phyloP scores from a whole-genome alignment of 2,113 vertebrate species.

The Poicephalus meyeri region DNA sequence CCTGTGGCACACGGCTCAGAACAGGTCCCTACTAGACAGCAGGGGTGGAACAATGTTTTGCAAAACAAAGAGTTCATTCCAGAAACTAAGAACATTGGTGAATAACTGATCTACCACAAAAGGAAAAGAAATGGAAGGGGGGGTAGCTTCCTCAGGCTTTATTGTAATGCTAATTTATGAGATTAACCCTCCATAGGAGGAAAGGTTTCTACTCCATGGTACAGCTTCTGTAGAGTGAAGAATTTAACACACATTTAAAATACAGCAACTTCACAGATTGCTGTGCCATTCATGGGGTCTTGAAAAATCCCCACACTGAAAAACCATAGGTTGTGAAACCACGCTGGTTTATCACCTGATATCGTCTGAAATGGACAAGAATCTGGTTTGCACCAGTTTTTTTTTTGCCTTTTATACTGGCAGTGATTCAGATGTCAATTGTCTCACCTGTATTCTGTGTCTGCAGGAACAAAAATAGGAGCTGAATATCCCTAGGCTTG shows the following conservation, averaged over 20 bases:
- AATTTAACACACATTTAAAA: not conserved
- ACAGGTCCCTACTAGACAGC: slow-evolving; percentile 36
- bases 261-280: not conserved
- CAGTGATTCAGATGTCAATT: not conserved
- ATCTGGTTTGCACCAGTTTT: not conserved
- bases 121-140: slow-evolving; percentile 2
- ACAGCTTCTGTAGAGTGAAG: not conserved
- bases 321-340: not conserved
- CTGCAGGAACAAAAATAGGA: not conserved
- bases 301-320: not conserved
- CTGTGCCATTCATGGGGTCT: not conserved
- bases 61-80: slow-evolving; percentile 45
- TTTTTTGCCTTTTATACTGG: not conserved
- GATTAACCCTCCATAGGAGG: not conserved
- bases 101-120: not conserved
- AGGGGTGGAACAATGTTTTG: not conserved
- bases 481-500: not conserved
- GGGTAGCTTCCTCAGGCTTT: not conserved
- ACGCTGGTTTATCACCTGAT: not conserved
- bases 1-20: not conserved
- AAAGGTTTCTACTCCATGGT: not conserved
- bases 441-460: not conserved
- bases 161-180: not conserved
- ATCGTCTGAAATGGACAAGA: not conserved
- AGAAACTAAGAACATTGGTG: not conserved